Percentiles rank a stretch among this genome's conserved stretches.
Conservation (phyloP, 1,140 invertebrate genomes). For the Drosophila oshimai region DNA sequence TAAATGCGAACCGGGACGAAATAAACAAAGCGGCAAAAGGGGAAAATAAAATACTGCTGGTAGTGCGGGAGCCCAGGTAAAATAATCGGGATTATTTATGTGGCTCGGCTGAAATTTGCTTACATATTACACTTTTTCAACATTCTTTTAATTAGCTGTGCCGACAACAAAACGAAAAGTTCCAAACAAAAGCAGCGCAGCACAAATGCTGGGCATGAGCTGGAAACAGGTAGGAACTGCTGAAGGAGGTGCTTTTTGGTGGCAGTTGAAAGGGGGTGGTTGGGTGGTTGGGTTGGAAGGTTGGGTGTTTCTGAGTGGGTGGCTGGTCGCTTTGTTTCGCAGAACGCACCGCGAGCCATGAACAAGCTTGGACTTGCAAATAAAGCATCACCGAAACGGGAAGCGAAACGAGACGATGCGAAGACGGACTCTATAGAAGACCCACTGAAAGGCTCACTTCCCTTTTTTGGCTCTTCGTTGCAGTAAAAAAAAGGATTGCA, state of each 20-base stretch:
- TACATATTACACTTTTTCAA: slow-evolving; percentile 71
- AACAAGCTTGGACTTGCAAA: slow-evolving; percentile 39
- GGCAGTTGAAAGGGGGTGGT: neutral
- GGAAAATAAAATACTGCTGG: slow-evolving; percentile 15
- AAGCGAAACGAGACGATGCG: slow-evolving; percentile 13
- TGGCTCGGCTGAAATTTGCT: slow-evolving; percentile 58
- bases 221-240: slow-evolving; percentile 2
- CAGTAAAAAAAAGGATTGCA: slow-evolving; percentile 5
- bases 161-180: slow-evolving; percentile 53
- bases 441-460: neutral
- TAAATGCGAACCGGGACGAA: slow-evolving; percentile 30
- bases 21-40: slow-evolving; percentile 12
- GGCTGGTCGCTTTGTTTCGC: slow-evolving; percentile 21
- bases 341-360: slow-evolving; percentile 45
- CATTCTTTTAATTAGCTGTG: slow-evolving; percentile 72
- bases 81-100: slow-evolving; percentile 69
- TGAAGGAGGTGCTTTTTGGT: neutral
- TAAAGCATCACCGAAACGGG: slow-evolving; percentile 14
- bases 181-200: slow-evolving; percentile 56
- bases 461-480: neutral
- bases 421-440: slow-evolving; percentile 20
- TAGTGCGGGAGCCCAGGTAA: slow-evolving; percentile 37
- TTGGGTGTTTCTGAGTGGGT: neutral
- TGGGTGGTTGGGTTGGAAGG: neutral
- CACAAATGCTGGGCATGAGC: slow-evolving; percentile 32